A percentile compares a stretch with the other conserved stretches of the same genome.
These are phyloP conservation scores for Drosophila melanica DNA, from an alignment of 1,140 invertebrate species.

Conservation along the genomic window DNA sequence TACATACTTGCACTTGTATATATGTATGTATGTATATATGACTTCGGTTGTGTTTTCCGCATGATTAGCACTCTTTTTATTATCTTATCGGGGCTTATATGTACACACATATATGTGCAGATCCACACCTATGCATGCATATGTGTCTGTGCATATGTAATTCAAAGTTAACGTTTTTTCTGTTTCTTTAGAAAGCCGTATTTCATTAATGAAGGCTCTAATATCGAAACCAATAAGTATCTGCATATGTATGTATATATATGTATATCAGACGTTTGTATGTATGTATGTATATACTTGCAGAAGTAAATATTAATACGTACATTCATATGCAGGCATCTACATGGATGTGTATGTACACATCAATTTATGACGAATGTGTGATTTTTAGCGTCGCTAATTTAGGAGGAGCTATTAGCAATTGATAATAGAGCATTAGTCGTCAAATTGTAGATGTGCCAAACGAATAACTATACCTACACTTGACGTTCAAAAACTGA, in stretches of 20 bases:
- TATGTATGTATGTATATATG: neutral
- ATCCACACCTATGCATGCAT: neutral
- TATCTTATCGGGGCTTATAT: conserved; percentile 42
- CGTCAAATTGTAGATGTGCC: neutral
- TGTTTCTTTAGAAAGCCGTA: neutral
- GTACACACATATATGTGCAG: neutral
- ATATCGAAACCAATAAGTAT: conserved; percentile 5
- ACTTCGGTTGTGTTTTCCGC: conserved; percentile 27
- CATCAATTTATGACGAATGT: conserved; percentile 10
- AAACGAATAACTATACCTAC: conserved; percentile 1
- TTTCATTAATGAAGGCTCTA: neutral
- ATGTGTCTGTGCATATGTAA: neutral
- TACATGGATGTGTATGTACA: neutral
- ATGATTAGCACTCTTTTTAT: conserved; percentile 39
- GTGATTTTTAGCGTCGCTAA: conserved; percentile 12
- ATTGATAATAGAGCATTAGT: neutral
- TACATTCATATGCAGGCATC: neutral
- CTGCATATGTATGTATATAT: neutral
- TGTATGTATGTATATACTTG: neutral
- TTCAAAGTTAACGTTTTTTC: neutral
- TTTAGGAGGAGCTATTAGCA: neutral
- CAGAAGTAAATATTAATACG: neutral
- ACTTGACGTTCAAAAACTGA: neutral
- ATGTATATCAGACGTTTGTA: neutral
- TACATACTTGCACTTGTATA: conserved; percentile 3